Evolutionary conservation across 2,888 invertebrate species (phyloP).

Genomic region (Euphydryas editha): DNA sequence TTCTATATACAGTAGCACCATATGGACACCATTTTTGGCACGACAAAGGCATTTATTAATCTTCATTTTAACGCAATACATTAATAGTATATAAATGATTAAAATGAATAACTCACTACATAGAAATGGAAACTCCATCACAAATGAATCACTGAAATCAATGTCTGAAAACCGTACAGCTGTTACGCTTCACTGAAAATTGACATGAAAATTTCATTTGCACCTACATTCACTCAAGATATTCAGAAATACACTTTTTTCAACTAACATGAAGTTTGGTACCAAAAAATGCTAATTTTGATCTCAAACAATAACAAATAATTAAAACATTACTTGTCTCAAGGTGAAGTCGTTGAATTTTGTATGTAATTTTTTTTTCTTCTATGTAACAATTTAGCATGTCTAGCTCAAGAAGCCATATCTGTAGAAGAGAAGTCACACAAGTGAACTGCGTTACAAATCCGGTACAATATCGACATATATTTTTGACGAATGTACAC

Average conservation of each 20-base stretch:
- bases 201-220: conserved; percentile 53
- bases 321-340: conserved; percentile 47
- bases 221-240: conserved; percentile 67
- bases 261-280: conserved; percentile 64
- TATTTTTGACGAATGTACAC: conserved; percentile 34
- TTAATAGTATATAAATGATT: neutral
- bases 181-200: conserved; percentile 72
- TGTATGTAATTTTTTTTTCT: conserved; percentile 26
- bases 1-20: conserved; percentile 2
- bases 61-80: neutral
- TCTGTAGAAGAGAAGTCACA: conserved; percentile 52
- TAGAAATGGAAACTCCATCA: conserved; percentile 66
- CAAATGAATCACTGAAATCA: conserved; percentile 38
- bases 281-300: conserved; percentile 48
- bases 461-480: conserved; percentile 22
- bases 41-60: neutral
- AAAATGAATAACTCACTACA: conserved; percentile 60
- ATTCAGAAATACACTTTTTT: conserved; percentile 45
- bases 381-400: conserved; percentile 25
- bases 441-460: conserved; percentile 46
- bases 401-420: conserved; percentile 53
- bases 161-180: conserved; percentile 40
- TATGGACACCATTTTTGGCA: neutral
- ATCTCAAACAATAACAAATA: conserved; percentile 48
- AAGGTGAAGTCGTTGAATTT: conserved; percentile 55